Evolutionary conservation across 2,113 vertebrate genomes (phyloP).

Genomic region (Aptenodytes patagonicus): DNA sequence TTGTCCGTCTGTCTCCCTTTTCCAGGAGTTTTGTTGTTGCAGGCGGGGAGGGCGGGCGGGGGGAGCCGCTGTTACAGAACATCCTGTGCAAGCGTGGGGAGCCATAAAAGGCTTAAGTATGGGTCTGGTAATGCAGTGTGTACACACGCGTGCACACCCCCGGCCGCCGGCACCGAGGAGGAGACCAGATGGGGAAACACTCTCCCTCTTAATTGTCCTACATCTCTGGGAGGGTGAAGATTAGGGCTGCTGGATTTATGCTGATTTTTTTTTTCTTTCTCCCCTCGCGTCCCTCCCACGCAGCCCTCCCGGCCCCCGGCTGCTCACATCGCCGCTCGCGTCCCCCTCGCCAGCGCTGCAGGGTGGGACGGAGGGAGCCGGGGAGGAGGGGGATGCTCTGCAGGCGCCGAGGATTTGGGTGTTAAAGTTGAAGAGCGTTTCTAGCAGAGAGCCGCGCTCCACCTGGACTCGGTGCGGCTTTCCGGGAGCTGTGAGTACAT

Average conservation of each 20-base stretch:
- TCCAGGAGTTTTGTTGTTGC: background rate
- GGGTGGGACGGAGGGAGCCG: background rate
- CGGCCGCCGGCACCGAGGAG: background rate
- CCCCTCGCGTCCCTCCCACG: background rate
- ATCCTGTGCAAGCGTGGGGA: slow-evolving; percentile 2
- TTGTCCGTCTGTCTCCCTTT: background rate
- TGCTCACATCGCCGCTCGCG: background rate
- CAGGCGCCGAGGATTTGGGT: background rate
- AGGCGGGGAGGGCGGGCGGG: background rate
- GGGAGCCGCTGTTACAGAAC: background rate
- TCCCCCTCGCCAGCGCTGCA: background rate
- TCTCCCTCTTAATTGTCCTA: background rate
- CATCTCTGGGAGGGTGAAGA: background rate
- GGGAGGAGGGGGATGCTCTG: background rate
- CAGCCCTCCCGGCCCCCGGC: background rate
- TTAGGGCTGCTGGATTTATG: background rate
- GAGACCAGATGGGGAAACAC: slow-evolving; percentile 26
- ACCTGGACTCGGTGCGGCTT: background rate
- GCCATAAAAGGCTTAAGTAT: slow-evolving; percentile 56
- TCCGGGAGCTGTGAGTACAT: background rate
- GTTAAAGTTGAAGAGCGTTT: background rate
- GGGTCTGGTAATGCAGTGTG: background rate
- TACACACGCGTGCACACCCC: background rate
- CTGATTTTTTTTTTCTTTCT: background rate
- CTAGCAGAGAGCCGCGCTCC: background rate